Evolutionary conservation across 1,140 invertebrate genomes (phyloP).

Genomic region (Drosophila chauvacae): DNA sequence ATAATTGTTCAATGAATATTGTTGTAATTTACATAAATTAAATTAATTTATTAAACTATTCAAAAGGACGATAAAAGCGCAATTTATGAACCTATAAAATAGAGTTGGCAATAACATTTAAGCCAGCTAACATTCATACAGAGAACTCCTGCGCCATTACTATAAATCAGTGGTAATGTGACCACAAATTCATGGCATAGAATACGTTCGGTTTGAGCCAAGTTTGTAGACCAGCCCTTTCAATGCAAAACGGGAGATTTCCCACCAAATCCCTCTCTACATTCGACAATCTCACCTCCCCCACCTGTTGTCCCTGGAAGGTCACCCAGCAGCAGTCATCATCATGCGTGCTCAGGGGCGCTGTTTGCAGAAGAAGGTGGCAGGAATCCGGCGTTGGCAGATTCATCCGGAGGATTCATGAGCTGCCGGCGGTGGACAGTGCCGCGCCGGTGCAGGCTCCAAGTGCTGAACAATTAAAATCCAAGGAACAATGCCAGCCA

Average conservation of each 20-base stretch:
- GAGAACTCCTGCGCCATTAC: not conserved
- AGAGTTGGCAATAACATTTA: not conserved
- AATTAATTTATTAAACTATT: not conserved
- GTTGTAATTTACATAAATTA: not conserved
- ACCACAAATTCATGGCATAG: not conserved
- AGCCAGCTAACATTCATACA: slow-evolving; percentile 1
- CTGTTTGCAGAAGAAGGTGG: slow-evolving; percentile 26
- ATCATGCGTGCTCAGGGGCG: slow-evolving; percentile 12
- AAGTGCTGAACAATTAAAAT: slow-evolving; percentile 45
- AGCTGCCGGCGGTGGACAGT: not conserved
- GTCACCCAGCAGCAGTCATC: slow-evolving; percentile 10
- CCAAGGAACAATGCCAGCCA: slow-evolving; percentile 56
- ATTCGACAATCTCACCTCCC: slow-evolving; percentile 2
- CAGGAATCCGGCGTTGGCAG: not conserved
- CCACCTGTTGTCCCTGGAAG: slow-evolving; percentile 37
- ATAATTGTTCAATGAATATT: not conserved
- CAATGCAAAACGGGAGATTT: not conserved
- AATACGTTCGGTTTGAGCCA: not conserved
- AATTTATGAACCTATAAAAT: not conserved
- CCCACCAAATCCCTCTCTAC: not conserved
- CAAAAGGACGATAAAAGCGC: not conserved
- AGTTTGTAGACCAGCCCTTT: slow-evolving; percentile 8
- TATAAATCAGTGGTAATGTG: slow-evolving; percentile 6
- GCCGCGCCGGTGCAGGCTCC: slow-evolving; percentile 20
- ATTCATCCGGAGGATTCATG: slow-evolving; percentile 7